Base-by-base conservation (phyloP, 2,888 invertebrate genomes). In the Idaea dimidiata region DNA sequence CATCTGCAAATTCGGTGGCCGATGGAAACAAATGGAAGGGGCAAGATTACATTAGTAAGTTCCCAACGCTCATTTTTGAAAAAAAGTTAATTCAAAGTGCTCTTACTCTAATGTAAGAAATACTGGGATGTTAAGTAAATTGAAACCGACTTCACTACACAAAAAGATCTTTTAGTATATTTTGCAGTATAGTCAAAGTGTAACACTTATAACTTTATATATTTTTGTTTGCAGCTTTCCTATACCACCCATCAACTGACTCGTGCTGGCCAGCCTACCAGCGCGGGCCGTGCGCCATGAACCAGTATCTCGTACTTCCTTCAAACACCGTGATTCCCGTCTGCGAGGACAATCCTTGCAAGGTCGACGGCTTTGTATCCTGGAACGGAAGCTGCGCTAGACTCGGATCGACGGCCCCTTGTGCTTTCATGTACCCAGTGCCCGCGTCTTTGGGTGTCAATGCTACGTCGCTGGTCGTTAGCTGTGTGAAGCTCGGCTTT, bases 331-430 rank as follows among this genome's bases (percentile, higher is more conserved):
- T 91, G 0, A 86, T 94, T 56, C 95, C 96, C 0, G 83, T 88
- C 60, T 96, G 96, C 75, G 86, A 85, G 4, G 72, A 71, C 18
- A 96, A 96, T 86, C 94, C 94, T 0, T 96, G 96, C 75, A 66
- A 65, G 6, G 64, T 73, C 0, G 94, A 95, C 71, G 93, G 93
- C 0, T 72, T 76, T 32, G 93, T 94, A 0, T 68, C 71, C 10
- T 93, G 81, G 74, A 86, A 93, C 43, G 87, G 88, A 0, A 84
- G 82, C 43, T 95, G 95, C 72, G 89, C 92, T 65, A 68, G 62
- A 8, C 69, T 92, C 3, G 86, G 86, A 0, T 67, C 84, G 24
- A 67, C 70, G 0, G 82, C 81, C 0, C 87, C 94, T 0, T 95
- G 95, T 74, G 78, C 56, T 57, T 78, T 66, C 79, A 72, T 69